A percentile compares a stretch with the other conserved stretches of the same genome.
These are phyloP conservation scores for Byasa hedistus DNA, from an alignment of 2,888 invertebrate genomes.

Conservation along the genomic window DNA sequence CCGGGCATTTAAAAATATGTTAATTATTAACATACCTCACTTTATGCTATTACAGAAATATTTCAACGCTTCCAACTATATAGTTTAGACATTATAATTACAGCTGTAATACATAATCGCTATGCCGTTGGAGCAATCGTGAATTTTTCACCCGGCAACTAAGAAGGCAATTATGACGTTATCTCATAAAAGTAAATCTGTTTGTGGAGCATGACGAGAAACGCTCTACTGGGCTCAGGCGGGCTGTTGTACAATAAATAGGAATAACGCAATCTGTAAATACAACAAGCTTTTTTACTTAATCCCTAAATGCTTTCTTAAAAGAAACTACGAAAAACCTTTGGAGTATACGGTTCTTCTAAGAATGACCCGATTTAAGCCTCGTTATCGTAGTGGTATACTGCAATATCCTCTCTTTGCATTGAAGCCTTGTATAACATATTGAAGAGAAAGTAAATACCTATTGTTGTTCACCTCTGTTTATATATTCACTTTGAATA, in stretches of 20 bases:
- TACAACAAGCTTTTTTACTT: conserved; percentile 16
- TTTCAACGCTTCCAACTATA: neutral
- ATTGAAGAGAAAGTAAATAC: no score
- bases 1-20: neutral
- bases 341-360: neutral
- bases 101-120: conserved; percentile 12
- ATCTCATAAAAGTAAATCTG: conserved; percentile 46
- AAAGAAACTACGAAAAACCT: no score
- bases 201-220: conserved; percentile 47
- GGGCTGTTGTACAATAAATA: conserved; percentile 25
- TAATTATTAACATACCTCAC: no score
- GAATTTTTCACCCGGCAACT: conserved; percentile 3
- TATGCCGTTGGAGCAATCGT: conserved; percentile 13
- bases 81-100: conserved; percentile 8
- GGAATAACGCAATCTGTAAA: conserved; percentile 21
- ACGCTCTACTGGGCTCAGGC: conserved; percentile 41
- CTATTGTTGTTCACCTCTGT: neutral
- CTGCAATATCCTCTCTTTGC: neutral
- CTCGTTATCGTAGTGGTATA: neutral
- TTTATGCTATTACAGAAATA: neutral
- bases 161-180: conserved; percentile 33
- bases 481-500: neutral
- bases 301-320: neutral
- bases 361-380: neutral
- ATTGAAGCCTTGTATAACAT: neutral